A percentile compares a stretch with the other conserved stretches of the same genome.
Evolutionary conservation across 2,113 vertebrate genomes (phyloP).

Genomic region (Pomatostomus ruficeps): DNA sequence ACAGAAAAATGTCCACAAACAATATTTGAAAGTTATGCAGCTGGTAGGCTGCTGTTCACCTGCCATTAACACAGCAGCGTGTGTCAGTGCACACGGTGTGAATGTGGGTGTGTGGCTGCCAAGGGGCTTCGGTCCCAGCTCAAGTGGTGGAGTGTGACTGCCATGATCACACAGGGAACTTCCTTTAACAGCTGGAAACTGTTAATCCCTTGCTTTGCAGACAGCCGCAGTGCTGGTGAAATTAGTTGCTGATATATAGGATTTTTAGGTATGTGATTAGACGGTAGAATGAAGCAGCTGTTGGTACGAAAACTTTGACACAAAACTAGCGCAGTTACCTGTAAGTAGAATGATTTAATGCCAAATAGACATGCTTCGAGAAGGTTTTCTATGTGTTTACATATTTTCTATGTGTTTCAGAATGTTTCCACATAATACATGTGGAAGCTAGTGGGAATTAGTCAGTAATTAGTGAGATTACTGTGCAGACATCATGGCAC

Average conservation of each 20-base stretch:
- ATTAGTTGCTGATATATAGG: neutral
- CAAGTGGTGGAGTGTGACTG: neutral
- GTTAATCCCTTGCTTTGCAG: neutral
- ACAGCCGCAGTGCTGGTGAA: neutral
- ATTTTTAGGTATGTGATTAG: neutral
- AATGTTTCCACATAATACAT: neutral
- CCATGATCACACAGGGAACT: neutral
- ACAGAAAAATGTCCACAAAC: neutral
- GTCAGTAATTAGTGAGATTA: neutral
- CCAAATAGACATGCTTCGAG: neutral
- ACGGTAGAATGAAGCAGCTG: neutral
- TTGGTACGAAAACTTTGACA: neutral
- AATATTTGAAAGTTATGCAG: neutral
- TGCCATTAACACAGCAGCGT: neutral
- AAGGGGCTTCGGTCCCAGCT: neutral
- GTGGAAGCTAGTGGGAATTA: neutral
- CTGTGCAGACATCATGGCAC: neutral
- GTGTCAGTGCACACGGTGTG: neutral
- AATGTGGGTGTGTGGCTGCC: fast-evolving
- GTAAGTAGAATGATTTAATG: neutral
- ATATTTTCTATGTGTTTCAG: neutral
- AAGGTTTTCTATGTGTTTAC: neutral
- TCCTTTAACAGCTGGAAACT: neutral
- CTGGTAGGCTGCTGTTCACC: neutral
- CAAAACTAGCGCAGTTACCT: neutral